phyloP scores from a whole-genome alignment of 1,140 invertebrate species.

The Streblospio benedicti region DNA sequence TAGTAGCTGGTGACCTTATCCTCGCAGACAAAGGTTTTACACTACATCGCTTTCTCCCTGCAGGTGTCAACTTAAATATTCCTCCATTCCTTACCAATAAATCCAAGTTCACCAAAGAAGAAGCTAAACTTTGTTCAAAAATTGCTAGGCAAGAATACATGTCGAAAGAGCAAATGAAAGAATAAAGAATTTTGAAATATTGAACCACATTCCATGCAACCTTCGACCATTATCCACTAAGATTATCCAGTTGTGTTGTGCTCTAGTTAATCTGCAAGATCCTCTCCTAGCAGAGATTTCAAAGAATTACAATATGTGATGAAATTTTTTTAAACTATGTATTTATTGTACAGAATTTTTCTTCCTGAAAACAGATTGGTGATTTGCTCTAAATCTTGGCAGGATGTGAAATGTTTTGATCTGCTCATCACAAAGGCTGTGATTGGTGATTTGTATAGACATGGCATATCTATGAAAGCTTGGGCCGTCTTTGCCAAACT shows the following conservation, averaged over 20 bases:
- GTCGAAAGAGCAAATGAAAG: neutral
- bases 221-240: neutral
- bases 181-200: neutral
- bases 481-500: conserved; percentile 16
- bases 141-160: conserved; percentile 2
- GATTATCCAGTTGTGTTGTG: neutral
- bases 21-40: too few relatives aligned
- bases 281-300: neutral
- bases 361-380: neutral
- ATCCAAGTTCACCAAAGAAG: too few relatives aligned
- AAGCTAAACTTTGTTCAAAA: neutral
- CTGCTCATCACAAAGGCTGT: too few relatives aligned
- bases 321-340: neutral
- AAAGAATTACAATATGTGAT: neutral
- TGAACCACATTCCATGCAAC: neutral
- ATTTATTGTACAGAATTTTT: neutral
- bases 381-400: too few relatives aligned
- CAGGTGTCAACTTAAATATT: too few relatives aligned
- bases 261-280: neutral
- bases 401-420: too few relatives aligned
- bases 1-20: too few relatives aligned
- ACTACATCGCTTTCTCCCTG: too few relatives aligned
- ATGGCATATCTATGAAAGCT: conserved; percentile 24
- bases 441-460: too few relatives aligned
- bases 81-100: too few relatives aligned